These are phyloP conservation scores for Bugula neritina DNA, from an alignment of 2,888 invertebrate species.

Conservation along the genomic window DNA sequence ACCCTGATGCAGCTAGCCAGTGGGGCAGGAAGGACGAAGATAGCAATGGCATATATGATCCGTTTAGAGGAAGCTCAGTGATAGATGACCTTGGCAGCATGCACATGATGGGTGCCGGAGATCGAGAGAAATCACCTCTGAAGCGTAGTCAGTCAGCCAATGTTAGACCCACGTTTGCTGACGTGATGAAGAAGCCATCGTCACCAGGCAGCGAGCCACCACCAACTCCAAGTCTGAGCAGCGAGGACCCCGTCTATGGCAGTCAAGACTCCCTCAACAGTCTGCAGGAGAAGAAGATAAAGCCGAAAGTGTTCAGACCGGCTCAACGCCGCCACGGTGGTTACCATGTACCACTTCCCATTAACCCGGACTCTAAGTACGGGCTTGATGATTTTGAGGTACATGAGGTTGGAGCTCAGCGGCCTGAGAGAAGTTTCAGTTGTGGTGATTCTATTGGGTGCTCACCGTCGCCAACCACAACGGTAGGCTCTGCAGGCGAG, in stretches of 20 bases:
- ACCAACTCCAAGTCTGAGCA: conserved; percentile 13
- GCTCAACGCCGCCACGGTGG: conserved; percentile 17
- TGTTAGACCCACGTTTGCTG: conserved; percentile 6
- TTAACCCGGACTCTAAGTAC: conserved; percentile 42
- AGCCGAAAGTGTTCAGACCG: conserved; percentile 1
- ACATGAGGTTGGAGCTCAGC: background rate
- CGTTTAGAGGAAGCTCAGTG: conserved; percentile 15
- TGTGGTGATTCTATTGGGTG: background rate
- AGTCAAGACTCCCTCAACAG: conserved; percentile 13
- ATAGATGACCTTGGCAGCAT: conserved; percentile 1
- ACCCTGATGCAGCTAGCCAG: background rate
- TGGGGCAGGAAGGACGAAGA: background rate
- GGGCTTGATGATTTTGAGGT: conserved; percentile 46
- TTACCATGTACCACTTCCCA: conserved; percentile 21
- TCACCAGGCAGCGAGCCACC: conserved; percentile 21
- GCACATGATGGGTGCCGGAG: background rate
- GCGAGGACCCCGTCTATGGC: conserved; percentile 14
- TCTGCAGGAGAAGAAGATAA: conserved; percentile 16
- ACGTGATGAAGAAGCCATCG: conserved; percentile 15
- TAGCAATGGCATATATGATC: conserved; percentile 18
- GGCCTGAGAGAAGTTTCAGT: conserved; percentile 4
- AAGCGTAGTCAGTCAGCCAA: conserved; percentile 18
- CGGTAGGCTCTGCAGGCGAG: background rate
- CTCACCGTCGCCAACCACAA: background rate
- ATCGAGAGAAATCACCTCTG: conserved; percentile 6